These are phyloP conservation scores for Cichladusa arquata DNA, from an alignment of 2,113 vertebrate genomes.

Conservation along the genomic window DNA sequence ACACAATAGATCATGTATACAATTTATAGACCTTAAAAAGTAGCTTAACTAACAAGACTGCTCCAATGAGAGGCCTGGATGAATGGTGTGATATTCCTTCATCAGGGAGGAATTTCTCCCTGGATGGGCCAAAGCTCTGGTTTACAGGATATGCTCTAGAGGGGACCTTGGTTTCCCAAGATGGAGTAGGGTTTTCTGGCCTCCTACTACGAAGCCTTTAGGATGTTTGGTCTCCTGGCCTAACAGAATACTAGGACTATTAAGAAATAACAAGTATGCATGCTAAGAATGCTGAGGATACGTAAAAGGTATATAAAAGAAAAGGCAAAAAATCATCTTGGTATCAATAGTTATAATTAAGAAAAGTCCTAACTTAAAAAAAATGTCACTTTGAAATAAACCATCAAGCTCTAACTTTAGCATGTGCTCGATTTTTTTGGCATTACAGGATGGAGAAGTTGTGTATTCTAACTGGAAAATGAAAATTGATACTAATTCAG, in stretches of 20 bases:
- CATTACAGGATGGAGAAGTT: conserved; percentile 82
- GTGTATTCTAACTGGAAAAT: conserved; percentile 83
- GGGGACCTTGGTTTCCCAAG: not conserved
- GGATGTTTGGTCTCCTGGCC: not conserved
- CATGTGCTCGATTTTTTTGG: conserved; percentile 20
- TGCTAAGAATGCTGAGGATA: not conserved
- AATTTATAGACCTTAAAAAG: not conserved
- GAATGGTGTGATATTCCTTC: not conserved
- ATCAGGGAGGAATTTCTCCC: not conserved
- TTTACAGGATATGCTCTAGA: not conserved
- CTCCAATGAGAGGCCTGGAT: not conserved
- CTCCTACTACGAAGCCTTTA: not conserved
- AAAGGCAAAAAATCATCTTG: not conserved
- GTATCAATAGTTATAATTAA: not conserved
- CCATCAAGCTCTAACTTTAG: not conserved
- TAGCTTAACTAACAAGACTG: not conserved
- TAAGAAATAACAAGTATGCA: not conserved
- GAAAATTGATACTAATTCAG: conserved; percentile 70
- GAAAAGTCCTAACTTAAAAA: not conserved
- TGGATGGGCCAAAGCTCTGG: not conserved
- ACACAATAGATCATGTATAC: rapidly evolving
- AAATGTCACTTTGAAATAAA: not conserved
- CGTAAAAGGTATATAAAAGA: not conserved
- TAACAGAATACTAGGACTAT: not conserved
- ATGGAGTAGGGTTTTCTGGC: not conserved